These are phyloP conservation scores for Fopius arisanus DNA, from an alignment of 1,140 invertebrate species.

Conservation along the genomic window DNA sequence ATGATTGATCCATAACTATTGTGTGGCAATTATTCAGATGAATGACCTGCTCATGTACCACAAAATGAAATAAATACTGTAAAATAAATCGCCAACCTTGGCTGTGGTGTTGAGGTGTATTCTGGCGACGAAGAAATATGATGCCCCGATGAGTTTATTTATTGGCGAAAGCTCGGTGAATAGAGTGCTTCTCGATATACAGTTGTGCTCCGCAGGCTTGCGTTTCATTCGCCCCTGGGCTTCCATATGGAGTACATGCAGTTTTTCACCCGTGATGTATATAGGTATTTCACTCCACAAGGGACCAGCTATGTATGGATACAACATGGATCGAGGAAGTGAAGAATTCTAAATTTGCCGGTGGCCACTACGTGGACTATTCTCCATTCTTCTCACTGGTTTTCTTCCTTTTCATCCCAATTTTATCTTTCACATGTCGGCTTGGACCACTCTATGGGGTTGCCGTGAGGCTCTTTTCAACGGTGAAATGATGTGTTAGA, in stretches of 20 bases:
- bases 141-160: slow-evolving; percentile 45
- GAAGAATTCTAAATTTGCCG: neutral
- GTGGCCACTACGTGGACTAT: neutral
- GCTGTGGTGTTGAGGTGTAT: neutral
- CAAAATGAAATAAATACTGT: slow-evolving; percentile 42
- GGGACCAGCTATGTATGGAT: neutral
- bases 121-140: slow-evolving; percentile 47
- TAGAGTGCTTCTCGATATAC: slow-evolving; percentile 28
- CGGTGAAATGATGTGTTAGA: neutral
- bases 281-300: neutral
- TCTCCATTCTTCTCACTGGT: neutral
- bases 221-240: neutral
- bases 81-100: slow-evolving; percentile 40
- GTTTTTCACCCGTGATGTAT: neutral
- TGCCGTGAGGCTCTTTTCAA: neutral
- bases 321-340: neutral
- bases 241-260: neutral
- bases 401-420: slow-evolving; percentile 7
- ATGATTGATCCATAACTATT: too few species aligned
- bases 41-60: slow-evolving; percentile 42
- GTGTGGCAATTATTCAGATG: too few species aligned
- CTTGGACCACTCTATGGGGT: neutral
- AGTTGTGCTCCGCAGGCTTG: neutral
- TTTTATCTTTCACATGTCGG: neutral
- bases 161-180: slow-evolving; percentile 40